Evolutionary conservation across 2,888 invertebrate genomes (phyloP).

Genomic region (Meiosimyza platycephala): DNA sequence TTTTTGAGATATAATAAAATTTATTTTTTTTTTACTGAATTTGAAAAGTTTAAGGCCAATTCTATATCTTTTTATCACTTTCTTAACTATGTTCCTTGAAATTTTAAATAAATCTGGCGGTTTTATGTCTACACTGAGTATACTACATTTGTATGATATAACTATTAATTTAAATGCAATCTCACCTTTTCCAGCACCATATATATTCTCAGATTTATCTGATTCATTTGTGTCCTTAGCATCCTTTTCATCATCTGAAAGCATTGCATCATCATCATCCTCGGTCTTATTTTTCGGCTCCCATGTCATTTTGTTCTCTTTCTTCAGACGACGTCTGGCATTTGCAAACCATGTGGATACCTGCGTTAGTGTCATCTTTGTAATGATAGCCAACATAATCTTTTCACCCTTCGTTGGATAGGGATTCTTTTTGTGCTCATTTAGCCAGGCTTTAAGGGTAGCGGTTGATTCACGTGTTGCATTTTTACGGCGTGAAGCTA

Average conservation of each 20-base stretch:
- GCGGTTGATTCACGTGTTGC: conserved; percentile 97
- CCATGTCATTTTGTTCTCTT: conserved; percentile 99
- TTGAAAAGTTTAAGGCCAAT: fast-evolving
- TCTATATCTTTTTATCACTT: too few relatives aligned
- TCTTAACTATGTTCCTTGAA: too few relatives aligned
- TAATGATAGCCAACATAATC: conserved; percentile 94
- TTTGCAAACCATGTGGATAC: conserved; percentile 98
- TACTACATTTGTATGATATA: too few relatives aligned
- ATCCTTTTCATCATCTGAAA: conserved; percentile 89
- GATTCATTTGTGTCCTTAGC: conserved; percentile 72
- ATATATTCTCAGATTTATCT: conserved; percentile 60
- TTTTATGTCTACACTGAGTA: too few relatives aligned
- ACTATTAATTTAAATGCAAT: too few relatives aligned
- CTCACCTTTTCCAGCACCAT: neutral
- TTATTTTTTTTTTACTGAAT: too few relatives aligned
- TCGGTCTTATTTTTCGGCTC: conserved; percentile 93
- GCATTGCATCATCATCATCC: conserved; percentile 86
- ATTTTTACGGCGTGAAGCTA: conserved; percentile 95
- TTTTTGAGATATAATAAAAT: too few relatives aligned
- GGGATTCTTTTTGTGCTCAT: conserved; percentile 96
- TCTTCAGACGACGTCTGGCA: conserved; percentile 91
- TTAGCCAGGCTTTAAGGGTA: conserved; percentile 96
- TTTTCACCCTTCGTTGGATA: conserved; percentile 97
- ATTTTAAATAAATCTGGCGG: too few relatives aligned
- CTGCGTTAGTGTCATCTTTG: conserved; percentile 94